phyloP scores from a whole-genome alignment of 2,888 invertebrate species.

The Nomada ruficornis region DNA sequence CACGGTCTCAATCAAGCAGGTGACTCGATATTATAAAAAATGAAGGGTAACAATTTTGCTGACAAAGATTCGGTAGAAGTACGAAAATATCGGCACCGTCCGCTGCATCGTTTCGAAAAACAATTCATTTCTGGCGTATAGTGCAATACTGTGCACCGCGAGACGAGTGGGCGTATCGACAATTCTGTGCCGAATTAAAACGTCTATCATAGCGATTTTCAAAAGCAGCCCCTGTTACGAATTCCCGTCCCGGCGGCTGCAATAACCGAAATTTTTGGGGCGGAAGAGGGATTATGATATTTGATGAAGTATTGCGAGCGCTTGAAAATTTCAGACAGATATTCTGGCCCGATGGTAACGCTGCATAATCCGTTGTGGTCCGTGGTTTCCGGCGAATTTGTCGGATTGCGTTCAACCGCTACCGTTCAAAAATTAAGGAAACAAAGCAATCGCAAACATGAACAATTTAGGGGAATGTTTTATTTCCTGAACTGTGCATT shows the following conservation, averaged over 20 bases:
- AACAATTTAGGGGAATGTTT: no score
- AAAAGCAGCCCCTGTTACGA: background rate
- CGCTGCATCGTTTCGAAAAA: background rate
- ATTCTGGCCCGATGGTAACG: constrained; percentile 28
- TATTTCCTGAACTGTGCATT: no score
- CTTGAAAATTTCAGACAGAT: constrained; percentile 41
- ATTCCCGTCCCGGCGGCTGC: constrained; percentile 22
- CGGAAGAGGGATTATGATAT: constrained; percentile 23
- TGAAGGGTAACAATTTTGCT: no score
- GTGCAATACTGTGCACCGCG: constrained; percentile 10
- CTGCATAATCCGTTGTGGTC: constrained; percentile 36
- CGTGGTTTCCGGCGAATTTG: constrained; percentile 42
- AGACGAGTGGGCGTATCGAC: background rate
- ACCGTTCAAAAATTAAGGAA: constrained; percentile 11
- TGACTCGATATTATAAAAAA: no score
- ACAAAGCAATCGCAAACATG: background rate
- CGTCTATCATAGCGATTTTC: constrained; percentile 20
- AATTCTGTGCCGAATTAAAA: constrained; percentile 39
- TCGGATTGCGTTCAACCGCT: constrained; percentile 16
- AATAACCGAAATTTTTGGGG: constrained; percentile 38
- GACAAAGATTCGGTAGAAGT: no score
- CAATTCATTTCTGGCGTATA: background rate
- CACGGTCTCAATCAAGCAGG: no score
- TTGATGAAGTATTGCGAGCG: constrained; percentile 33
- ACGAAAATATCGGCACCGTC: no score